A percentile compares a stretch with the other conserved stretches of the same genome.
Conservation (phyloP, 2,888 invertebrate species). For the Cryptus armator region DNA sequence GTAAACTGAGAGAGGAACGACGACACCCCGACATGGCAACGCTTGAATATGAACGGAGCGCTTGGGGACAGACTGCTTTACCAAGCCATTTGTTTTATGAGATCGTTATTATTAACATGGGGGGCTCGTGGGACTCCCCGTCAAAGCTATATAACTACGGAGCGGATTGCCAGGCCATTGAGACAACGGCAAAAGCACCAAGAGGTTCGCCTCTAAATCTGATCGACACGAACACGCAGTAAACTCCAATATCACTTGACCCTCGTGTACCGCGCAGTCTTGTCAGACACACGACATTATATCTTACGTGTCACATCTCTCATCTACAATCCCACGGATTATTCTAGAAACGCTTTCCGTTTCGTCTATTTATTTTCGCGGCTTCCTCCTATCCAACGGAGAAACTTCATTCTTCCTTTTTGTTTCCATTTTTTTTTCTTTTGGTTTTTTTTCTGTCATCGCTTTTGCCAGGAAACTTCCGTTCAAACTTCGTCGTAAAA, state of each 20-base stretch:
- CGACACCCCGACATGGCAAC: too few relatives aligned
- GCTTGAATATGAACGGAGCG: not conserved
- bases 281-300: not conserved
- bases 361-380: not conserved
- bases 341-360: not conserved
- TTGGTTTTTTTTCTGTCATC: not conserved
- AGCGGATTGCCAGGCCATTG: too few relatives aligned
- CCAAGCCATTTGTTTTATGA: slow-evolving; percentile 54
- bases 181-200: not conserved
- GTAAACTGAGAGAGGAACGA: too few relatives aligned
- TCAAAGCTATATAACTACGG: not conserved
- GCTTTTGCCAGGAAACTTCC: not conserved
- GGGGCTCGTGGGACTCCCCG: not conserved
- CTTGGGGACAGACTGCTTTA: slow-evolving; percentile 12
- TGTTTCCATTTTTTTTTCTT: too few relatives aligned
- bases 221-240: slow-evolving; percentile 52
- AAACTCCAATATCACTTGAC: slow-evolving; percentile 65
- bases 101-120: slow-evolving; percentile 58
- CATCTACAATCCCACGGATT: not conserved
- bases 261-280: slow-evolving; percentile 44
- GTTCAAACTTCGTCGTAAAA: slow-evolving; percentile 22
- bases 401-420: not conserved
- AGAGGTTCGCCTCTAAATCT: slow-evolving; percentile 49
- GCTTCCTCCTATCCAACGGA: not conserved
- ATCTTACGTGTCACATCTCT: too few relatives aligned